phyloP scores from a whole-genome alignment of 2,888 invertebrate genomes.

The Leptinotarsa haldemani region DNA sequence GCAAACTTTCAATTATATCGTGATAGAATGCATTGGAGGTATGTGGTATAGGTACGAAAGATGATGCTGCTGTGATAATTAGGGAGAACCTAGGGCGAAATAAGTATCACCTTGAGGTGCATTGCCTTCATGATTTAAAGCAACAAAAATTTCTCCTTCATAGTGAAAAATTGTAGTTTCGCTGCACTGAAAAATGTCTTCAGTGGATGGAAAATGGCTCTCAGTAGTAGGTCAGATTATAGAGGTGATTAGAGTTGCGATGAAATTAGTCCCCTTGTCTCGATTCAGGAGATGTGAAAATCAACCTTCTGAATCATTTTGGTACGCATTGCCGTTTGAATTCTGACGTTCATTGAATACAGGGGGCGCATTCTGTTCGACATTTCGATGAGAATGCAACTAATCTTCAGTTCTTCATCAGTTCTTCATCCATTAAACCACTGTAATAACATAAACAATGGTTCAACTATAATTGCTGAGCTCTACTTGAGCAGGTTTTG shows the following conservation, averaged over 20 bases:
- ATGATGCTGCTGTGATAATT: neutral
- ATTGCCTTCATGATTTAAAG: neutral
- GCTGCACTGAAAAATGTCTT: neutral
- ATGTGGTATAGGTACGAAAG: neutral
- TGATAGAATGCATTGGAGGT: neutral
- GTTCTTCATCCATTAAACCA: too few relatives aligned
- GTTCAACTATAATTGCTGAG: too few relatives aligned
- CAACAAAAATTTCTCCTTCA: neutral
- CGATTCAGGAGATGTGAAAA: too few relatives aligned
- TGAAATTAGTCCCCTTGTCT: neutral
- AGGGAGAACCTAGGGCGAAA: neutral
- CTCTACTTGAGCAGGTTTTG: too few relatives aligned
- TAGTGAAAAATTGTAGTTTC: neutral
- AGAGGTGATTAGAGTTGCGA: neutral
- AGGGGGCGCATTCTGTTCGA: too few relatives aligned
- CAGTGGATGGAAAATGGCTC: neutral
- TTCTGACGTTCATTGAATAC: too few relatives aligned
- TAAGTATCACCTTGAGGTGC: neutral
- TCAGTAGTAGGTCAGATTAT: neutral
- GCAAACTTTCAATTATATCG: conserved; percentile 8
- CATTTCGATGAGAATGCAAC: too few relatives aligned
- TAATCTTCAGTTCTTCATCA: too few relatives aligned
- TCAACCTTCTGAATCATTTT: too few relatives aligned
- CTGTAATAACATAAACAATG: too few relatives aligned
- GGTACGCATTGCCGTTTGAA: too few relatives aligned